Percentiles rank a stretch among this genome's conserved stretches.
phyloP scores from a whole-genome alignment of 2,113 vertebrate species.

The Brachirus orientalis region DNA sequence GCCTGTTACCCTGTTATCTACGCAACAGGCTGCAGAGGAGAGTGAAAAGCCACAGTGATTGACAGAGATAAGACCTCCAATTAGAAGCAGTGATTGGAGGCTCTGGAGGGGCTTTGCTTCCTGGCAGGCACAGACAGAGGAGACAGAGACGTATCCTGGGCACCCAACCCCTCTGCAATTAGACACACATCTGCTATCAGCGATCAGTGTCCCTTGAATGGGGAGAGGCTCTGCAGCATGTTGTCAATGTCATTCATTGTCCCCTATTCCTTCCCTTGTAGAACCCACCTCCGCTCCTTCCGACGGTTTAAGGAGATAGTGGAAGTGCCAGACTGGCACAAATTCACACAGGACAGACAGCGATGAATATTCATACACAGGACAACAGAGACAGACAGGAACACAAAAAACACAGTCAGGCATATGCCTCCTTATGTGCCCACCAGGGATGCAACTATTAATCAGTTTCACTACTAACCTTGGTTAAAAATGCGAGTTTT shows the following conservation, averaged over 20 bases:
- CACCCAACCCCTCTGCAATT: constrained; percentile 67
- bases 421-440: constrained; percentile 5
- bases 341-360: constrained; percentile 7
- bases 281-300: constrained; percentile 40
- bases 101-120: constrained; percentile 69
- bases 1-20: constrained; percentile 41
- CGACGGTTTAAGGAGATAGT: constrained; percentile 56
- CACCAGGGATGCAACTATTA: not conserved
- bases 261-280: constrained; percentile 40
- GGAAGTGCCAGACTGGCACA: constrained; percentile 19
- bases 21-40: constrained; percentile 46
- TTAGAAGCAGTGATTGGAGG: constrained; percentile 72
- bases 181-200: constrained; percentile 78
- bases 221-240: constrained; percentile 46
- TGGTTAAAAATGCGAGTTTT: too few relatives aligned
- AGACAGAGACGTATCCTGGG: constrained; percentile 69
- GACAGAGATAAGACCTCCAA: constrained; percentile 78
- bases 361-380: constrained; percentile 32
- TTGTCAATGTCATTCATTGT: constrained; percentile 79
- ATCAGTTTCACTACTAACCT: too few relatives aligned
- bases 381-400: not conserved
- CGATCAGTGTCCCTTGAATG: constrained; percentile 68
- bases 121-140: constrained; percentile 56
- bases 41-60: constrained; percentile 63
- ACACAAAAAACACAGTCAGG: constrained; percentile 8